These are phyloP conservation scores for Papilio xuthus DNA, from an alignment of 1,140 invertebrate species.

Conservation along the genomic window DNA sequence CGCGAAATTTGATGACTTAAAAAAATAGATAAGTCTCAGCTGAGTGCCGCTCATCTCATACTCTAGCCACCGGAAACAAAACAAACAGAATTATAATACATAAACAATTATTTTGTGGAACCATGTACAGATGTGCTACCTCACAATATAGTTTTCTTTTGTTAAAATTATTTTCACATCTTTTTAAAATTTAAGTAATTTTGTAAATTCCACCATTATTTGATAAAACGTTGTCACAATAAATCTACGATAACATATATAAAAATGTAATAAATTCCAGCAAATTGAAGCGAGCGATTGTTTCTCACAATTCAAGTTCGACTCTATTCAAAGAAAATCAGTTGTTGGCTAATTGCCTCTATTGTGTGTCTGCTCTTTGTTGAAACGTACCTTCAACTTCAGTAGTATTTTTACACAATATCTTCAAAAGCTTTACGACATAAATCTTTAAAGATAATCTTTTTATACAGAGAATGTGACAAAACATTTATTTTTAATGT, in stretches of 20 bases:
- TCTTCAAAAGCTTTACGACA: not conserved
- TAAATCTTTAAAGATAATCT: not conserved
- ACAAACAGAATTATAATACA: not conserved
- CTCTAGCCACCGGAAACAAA: not conserved
- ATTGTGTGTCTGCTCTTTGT: not conserved
- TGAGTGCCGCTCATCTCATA: not conserved
- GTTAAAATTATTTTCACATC: too few species aligned
- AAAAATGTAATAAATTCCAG: not conserved
- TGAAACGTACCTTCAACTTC: not conserved
- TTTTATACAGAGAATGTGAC: not conserved
- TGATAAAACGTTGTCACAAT: not conserved
- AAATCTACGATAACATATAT: not conserved
- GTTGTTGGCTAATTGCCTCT: conserved; percentile 14
- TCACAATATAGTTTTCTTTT: too few species aligned
- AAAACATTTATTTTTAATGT: not conserved
- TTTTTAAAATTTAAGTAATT: too few species aligned
- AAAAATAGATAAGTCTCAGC: conserved; percentile 22
- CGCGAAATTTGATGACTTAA: not conserved
- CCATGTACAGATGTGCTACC: too few species aligned
- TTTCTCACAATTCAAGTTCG: not conserved
- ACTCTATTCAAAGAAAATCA: not conserved
- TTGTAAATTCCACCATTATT: too few species aligned
- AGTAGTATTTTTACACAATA: not conserved
- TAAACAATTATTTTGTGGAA: not conserved
- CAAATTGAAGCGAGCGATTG: not conserved